Base-by-base conservation (phyloP, 2,797 vertebrate species). In the Bradypodion ventrale region DNA sequence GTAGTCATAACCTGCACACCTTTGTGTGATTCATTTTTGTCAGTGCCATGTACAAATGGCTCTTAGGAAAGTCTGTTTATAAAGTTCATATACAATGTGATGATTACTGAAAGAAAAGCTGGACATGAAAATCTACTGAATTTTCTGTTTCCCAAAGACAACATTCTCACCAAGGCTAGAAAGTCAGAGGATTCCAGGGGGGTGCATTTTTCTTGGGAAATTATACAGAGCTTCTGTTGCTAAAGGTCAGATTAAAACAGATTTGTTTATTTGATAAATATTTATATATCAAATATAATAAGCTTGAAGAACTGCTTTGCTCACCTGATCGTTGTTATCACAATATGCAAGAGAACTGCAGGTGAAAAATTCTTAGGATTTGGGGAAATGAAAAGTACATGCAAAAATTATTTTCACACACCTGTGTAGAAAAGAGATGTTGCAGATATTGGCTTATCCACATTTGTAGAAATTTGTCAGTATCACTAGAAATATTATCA, bases 221-320 rank as follows among this genome's bases (percentile, higher is more conserved):
- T 65, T 13, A 68, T 4, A 16, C 16, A 56, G 59, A 83, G 8
- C 49, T 21, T 83, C 32, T 68, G 75, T 80, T 60, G 19, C 9
- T 74, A 27, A 81, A 3, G 9, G 75, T 40, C 40, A 42, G 27
- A 19, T 3, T 35, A n/a, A n/a, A n/a, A n/a, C n/a, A n/a, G n/a
- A n/a, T n/a, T n/a, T n/a, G n/a, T 75, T 87, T 19, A 76, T 69
- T 1, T 49, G 83, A 10, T 0, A 85, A 74, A 74, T 75, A 63
- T 15, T 70, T 59, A 40, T 84, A 88, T 82, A 78, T 82, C 7
- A 69, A 88, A 86, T 25, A 4, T n/a, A n/a, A n/a, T n/a, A 82
- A n/a, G 37, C 59, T 25, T 37, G 52, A 1, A 76, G 1, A n/a
- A 88, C 70, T 37, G 1, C 65, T 52, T 78, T 12, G 5, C 56